phyloP scores from a whole-genome alignment of 1,140 invertebrate genomes.

The Bathynomus jamesi region DNA sequence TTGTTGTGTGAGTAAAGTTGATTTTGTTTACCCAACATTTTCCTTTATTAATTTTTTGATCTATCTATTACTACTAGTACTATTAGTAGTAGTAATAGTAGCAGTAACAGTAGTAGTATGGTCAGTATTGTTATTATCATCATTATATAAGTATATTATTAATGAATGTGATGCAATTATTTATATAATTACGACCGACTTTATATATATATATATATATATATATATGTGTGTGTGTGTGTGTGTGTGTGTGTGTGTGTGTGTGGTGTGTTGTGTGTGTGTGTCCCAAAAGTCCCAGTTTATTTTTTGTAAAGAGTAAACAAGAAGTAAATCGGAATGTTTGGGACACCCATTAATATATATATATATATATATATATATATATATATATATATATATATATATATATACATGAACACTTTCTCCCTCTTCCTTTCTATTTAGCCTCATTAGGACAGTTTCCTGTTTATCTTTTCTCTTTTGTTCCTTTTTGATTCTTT shows the following conservation, averaged over 20 bases:
- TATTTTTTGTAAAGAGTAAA: too few species aligned
- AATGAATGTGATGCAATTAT: too few species aligned
- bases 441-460: background rate
- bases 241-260: constrained; percentile 2
- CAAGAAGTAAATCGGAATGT: too few species aligned
- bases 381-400: constrained; percentile 5
- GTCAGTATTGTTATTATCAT: background rate
- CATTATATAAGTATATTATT: background rate
- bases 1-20: too few species aligned
- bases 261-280: too few species aligned
- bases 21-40: too few species aligned
- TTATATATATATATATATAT: constrained; percentile 7
- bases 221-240: constrained; percentile 1
- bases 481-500: background rate
- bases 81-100: background rate
- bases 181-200: background rate
- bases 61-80: background rate
- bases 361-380: constrained; percentile 8
- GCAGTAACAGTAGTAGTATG: too few species aligned
- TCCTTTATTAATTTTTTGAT: background rate
- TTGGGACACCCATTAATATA: too few species aligned
- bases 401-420: background rate
- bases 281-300: too few species aligned
- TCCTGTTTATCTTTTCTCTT: background rate
- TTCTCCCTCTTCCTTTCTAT: background rate